These are phyloP conservation scores for Eilema sororculum DNA, from an alignment of 2,888 invertebrate genomes.

Conservation along the genomic window DNA sequence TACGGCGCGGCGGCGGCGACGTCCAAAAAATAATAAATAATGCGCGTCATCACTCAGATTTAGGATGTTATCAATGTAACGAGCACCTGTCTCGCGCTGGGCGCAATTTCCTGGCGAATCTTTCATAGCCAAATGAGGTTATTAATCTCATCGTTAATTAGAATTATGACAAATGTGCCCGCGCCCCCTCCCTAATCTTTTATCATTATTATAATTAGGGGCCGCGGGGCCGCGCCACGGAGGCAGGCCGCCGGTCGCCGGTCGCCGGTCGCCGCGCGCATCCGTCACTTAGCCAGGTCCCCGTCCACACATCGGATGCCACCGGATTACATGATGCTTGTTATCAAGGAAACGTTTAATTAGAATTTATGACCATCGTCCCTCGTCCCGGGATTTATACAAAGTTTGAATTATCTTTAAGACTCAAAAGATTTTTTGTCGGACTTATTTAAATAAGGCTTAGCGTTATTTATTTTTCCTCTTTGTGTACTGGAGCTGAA, in stretches of 20 bases:
- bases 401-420: constrained; percentile 21
- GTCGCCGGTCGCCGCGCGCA: constrained; percentile 10
- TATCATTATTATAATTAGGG: constrained; percentile 43
- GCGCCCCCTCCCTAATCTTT: constrained; percentile 29
- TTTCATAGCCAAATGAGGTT: constrained; percentile 24
- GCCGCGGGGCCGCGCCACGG: neutral
- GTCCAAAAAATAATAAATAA: constrained; percentile 18
- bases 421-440: constrained; percentile 16
- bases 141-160: constrained; percentile 45
- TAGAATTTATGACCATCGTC: constrained; percentile 25
- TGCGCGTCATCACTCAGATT: constrained; percentile 27
- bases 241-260: neutral
- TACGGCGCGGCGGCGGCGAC: neutral
- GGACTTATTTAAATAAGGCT: constrained; percentile 23
- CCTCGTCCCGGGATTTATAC: constrained; percentile 18
- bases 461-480: constrained; percentile 19
- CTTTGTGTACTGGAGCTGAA: constrained; percentile 16
- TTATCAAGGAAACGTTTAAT: constrained; percentile 26
- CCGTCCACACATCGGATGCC: constrained; percentile 1
- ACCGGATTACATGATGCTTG: constrained; percentile 21
- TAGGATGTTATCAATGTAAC: constrained; percentile 25
- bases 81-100: constrained; percentile 24
- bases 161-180: constrained; percentile 39
- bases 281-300: neutral
- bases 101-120: constrained; percentile 23